Percentiles rank a stretch among this genome's conserved stretches.
Conservation (phyloP, 30 jellyfish, hydroid and myxozoan species). For the Catostylus mosaicus region DNA sequence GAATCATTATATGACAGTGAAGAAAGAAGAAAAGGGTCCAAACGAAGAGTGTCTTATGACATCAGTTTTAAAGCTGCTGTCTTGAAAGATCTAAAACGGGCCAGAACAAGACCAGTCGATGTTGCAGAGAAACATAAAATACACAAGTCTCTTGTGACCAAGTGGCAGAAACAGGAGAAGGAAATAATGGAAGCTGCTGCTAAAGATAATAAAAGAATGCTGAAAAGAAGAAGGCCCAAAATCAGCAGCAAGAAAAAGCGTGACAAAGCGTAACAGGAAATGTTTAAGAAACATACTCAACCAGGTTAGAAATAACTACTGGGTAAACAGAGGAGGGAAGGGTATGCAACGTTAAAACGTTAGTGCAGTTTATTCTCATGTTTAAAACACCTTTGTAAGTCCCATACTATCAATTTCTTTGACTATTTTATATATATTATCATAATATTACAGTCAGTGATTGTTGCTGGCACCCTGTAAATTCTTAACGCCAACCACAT, state of each 20-base stretch:
- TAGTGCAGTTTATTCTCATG: too few relatives aligned
- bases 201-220: not conserved
- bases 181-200: conserved; percentile 11
- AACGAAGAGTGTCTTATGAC: conserved; percentile 3
- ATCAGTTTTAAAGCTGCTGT: conserved; percentile 13
- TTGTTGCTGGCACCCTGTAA: too few relatives aligned
- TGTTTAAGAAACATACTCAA: too few relatives aligned
- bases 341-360: too few relatives aligned
- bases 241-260: not conserved
- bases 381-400: too few relatives aligned
- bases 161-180: conserved; percentile 25
- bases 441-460: too few relatives aligned
- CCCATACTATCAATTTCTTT: too few relatives aligned
- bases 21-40: conserved; percentile 15
- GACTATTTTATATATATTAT: too few relatives aligned
- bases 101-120: conserved; percentile 1
- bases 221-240: conserved; percentile 8
- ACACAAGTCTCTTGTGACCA: conserved; percentile 21
- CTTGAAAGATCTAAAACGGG: conserved; percentile 4
- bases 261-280: not conserved
- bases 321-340: too few relatives aligned
- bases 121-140: conserved; percentile 19
- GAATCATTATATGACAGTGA: not conserved
- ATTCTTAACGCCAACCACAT: too few relatives aligned
- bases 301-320: too few relatives aligned